A percentile compares a stretch with the other conserved stretches of the same genome.
Evolutionary conservation across 2,113 vertebrate genomes (phyloP).

Genomic region (Glareola pratincola): DNA sequence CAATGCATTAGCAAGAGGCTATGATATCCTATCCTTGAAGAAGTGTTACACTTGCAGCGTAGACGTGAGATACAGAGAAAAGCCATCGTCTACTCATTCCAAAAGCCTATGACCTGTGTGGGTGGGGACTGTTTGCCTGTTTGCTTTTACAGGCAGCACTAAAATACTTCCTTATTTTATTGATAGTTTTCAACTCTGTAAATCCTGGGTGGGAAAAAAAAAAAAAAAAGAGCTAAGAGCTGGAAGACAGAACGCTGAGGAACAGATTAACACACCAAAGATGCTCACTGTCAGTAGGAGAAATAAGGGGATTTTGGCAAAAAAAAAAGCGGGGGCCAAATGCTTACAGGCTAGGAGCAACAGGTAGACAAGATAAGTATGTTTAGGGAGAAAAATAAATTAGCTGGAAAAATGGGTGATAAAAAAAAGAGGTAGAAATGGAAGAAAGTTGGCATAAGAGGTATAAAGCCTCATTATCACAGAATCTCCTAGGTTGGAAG

Average conservation of each 20-base stretch:
- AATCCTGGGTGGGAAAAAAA: background rate
- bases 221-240: too few species aligned
- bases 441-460: background rate
- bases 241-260: background rate
- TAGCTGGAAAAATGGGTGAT: background rate
- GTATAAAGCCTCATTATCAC: background rate
- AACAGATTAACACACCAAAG: background rate
- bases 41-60: background rate
- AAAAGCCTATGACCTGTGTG: background rate
- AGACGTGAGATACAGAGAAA: background rate
- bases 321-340: background rate
- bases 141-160: background rate
- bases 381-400: background rate
- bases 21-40: conserved; percentile 16
- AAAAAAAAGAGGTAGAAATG: background rate
- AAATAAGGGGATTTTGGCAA: background rate
- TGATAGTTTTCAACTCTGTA: background rate
- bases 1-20: background rate
- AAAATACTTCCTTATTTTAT: background rate
- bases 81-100: background rate
- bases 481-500: too few species aligned
- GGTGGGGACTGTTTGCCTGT: background rate
- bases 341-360: background rate
- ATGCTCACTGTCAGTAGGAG: background rate
- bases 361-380: background rate